These are phyloP conservation scores for Pelagia noctiluca DNA, from an alignment of 30 jellyfish, hydroid and myxozoan species.

Conservation along the genomic window DNA sequence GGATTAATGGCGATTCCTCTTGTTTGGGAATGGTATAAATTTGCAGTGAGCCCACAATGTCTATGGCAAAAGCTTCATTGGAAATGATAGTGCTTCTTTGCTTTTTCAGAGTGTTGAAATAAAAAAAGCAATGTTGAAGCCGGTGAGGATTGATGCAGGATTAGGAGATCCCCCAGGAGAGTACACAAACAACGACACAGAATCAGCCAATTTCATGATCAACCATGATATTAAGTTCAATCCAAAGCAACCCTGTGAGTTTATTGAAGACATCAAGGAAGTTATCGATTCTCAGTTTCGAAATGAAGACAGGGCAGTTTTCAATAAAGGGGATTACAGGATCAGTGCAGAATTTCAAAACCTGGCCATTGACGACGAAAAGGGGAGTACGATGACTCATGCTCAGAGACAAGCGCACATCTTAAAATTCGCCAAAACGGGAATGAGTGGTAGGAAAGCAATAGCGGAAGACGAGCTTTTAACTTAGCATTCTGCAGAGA, in stretches of 20 bases:
- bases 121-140: slow-evolving; percentile 7
- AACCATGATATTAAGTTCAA: background rate
- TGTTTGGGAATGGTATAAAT: background rate
- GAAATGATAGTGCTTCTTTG: background rate
- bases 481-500: background rate
- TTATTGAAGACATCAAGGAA: background rate
- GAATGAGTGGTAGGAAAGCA: background rate
- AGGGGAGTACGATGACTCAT: background rate
- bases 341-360: background rate
- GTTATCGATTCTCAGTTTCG: background rate
- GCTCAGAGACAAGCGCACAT: slow-evolving; percentile 9
- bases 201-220: slow-evolving; percentile 1
- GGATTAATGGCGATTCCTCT: slow-evolving; percentile 1
- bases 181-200: background rate
- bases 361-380: background rate
- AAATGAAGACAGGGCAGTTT: slow-evolving; percentile 1
- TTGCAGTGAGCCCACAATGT: slow-evolving; percentile 4
- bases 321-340: slow-evolving; percentile 2
- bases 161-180: slow-evolving; percentile 21
- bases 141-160: slow-evolving; percentile 20
- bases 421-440: background rate
- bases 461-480: background rate
- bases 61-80: background rate
- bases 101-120: background rate
- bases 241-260: slow-evolving; percentile 9